Evolutionary conservation across 2,113 vertebrate genomes (phyloP).

Genomic region (Chloroceryle aenea): DNA sequence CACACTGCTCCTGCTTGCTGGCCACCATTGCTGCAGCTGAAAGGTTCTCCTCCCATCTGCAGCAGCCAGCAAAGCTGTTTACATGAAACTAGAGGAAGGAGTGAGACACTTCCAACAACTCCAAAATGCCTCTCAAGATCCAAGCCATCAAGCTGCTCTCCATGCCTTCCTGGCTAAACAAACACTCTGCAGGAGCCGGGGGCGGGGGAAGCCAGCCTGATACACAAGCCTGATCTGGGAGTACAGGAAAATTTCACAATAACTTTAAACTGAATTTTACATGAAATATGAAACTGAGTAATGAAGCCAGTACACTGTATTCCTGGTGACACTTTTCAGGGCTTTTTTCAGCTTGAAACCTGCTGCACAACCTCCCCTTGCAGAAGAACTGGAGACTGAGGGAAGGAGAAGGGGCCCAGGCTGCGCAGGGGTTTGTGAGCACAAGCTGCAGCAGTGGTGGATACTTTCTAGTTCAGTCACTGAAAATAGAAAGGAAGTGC

Average conservation of each 20-base stretch:
- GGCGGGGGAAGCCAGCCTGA: neutral
- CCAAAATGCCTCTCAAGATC: slow-evolving; percentile 27
- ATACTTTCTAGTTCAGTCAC: slow-evolving; percentile 11
- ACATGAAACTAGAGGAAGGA: slow-evolving; percentile 25
- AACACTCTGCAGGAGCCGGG: neutral
- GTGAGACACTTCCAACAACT: slow-evolving; percentile 3
- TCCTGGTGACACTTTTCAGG: neutral
- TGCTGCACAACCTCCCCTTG: neutral
- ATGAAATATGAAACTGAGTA: neutral
- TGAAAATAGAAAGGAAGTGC: slow-evolving; percentile 58
- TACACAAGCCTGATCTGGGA: neutral
- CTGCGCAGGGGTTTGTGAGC: neutral
- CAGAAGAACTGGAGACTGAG: fast-evolving
- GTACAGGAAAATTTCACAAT: neutral
- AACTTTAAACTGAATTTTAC: neutral
- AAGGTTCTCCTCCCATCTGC: slow-evolving; percentile 14
- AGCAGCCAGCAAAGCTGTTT: slow-evolving; percentile 54
- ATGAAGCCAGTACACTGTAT: neutral
- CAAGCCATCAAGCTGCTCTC: slow-evolving; percentile 30
- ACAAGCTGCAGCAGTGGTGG: neutral
- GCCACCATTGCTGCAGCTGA: neutral
- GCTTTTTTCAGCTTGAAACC: neutral
- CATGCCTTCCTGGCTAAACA: slow-evolving; percentile 32
- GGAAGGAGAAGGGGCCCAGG: neutral
- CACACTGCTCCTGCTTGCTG: fast-evolving